Evolutionary conservation across 2,113 vertebrate genomes (phyloP).

Genomic region (Willisornis vidua): DNA sequence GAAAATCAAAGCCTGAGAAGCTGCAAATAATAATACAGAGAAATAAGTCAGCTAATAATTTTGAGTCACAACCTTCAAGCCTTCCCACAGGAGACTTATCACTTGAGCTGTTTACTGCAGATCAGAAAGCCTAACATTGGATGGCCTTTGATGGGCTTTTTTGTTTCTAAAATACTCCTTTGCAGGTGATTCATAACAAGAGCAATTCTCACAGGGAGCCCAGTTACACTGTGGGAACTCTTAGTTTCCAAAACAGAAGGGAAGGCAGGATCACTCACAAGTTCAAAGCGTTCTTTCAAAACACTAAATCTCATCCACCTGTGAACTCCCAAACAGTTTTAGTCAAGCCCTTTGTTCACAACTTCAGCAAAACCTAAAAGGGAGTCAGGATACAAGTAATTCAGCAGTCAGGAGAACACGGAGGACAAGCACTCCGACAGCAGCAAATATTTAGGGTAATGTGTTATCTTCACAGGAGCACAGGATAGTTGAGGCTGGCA

Average conservation of each 20-base stretch:
- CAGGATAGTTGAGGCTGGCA: not conserved
- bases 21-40: constrained; percentile 52
- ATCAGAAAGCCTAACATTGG: constrained; percentile 16
- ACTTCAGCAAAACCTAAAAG: not conserved
- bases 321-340: constrained; percentile 26
- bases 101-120: constrained; percentile 37
- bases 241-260: constrained; percentile 39
- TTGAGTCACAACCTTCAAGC: constrained; percentile 47
- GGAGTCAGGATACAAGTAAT: not conserved
- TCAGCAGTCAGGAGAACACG: not conserved
- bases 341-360: constrained; percentile 19
- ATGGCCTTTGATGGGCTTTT: constrained; percentile 32
- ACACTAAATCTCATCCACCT: not conserved
- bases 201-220: constrained; percentile 33
- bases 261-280: constrained; percentile 19
- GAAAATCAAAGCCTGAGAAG: constrained; percentile 66
- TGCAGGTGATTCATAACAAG: constrained; percentile 54
- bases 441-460: constrained; percentile 16
- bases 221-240: constrained; percentile 48
- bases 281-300: constrained; percentile 52
- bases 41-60: constrained; percentile 61
- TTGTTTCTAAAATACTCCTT: constrained; percentile 51
- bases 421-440: not conserved
- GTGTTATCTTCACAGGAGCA: constrained; percentile 31
- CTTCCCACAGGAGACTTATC: constrained; percentile 63